phyloP scores from a whole-genome alignment of 2,888 invertebrate genomes.

The Pachymerium ferrugineum region DNA sequence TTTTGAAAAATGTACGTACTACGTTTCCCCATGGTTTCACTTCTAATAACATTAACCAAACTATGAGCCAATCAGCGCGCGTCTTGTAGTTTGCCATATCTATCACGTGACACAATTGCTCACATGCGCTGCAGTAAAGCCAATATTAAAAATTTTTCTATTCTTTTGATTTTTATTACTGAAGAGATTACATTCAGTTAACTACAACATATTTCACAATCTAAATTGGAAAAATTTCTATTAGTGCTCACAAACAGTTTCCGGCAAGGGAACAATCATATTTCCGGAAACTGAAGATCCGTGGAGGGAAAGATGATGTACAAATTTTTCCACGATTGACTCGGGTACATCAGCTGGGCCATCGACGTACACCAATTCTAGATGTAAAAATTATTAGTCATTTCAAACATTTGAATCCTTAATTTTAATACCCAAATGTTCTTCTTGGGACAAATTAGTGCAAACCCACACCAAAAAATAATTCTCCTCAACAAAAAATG shows the following conservation, averaged over 20 bases:
- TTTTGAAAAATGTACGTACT: too few species aligned
- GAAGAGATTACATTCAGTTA: too few species aligned
- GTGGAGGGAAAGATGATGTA: background rate
- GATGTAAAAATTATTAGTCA: background rate
- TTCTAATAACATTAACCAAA: too few species aligned
- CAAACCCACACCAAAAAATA: background rate
- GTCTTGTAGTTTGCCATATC: too few species aligned
- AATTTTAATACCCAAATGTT: background rate
- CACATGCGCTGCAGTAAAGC: too few species aligned
- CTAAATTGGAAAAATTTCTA: too few species aligned
- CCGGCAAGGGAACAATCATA: background rate
- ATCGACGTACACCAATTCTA: background rate
- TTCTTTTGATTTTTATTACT: too few species aligned
- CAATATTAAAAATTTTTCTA: too few species aligned
- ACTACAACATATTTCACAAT: too few species aligned
- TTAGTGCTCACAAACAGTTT: background rate
- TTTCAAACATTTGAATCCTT: background rate
- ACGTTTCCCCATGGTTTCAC: too few species aligned
- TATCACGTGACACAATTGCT: too few species aligned
- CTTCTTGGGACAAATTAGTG: background rate
- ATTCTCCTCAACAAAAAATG: background rate
- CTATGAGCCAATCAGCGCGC: too few species aligned
- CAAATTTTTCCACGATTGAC: background rate
- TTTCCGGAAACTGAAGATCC: background rate
- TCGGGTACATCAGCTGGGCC: background rate